Conservation (phyloP, 2,888 invertebrate genomes). For the Maniola hyperantus region DNA sequence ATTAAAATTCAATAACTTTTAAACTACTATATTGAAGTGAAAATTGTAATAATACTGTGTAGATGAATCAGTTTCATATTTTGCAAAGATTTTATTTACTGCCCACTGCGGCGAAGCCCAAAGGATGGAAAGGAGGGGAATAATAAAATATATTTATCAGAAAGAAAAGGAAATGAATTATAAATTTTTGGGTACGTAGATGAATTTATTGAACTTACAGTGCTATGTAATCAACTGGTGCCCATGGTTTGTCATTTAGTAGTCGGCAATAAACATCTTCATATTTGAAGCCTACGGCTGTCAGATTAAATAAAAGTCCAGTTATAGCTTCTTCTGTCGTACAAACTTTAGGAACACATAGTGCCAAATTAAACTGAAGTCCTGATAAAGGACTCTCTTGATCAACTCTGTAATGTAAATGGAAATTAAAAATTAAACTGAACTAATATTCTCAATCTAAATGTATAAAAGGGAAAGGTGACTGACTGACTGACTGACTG, state of each 20-base stretch:
- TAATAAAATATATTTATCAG: too few species aligned
- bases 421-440: neutral
- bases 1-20: too few species aligned
- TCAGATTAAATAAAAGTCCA: slow-evolving; percentile 46
- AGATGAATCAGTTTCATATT: too few species aligned
- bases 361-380: slow-evolving; percentile 45
- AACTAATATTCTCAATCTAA: neutral
- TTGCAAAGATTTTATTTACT: too few species aligned
- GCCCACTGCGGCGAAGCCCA: too few species aligned
- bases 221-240: slow-evolving; percentile 54
- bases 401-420: neutral
- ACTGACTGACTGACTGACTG: too few species aligned
- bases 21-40: too few species aligned
- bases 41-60: too few species aligned
- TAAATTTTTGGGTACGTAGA: neutral
- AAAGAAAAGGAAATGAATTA: neutral
- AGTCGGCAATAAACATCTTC: slow-evolving; percentile 54
- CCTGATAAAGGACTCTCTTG: neutral
- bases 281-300: slow-evolving; percentile 46
- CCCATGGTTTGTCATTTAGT: slow-evolving; percentile 58
- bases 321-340: slow-evolving; percentile 48
- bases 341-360: slow-evolving; percentile 59
- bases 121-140: too few species aligned
- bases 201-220: slow-evolving; percentile 43
- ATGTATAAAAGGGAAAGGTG: too few species aligned